These are phyloP conservation scores for Aspiorhynchus laticeps DNA, from an alignment of 2,113 vertebrate species.

Conservation along the genomic window DNA sequence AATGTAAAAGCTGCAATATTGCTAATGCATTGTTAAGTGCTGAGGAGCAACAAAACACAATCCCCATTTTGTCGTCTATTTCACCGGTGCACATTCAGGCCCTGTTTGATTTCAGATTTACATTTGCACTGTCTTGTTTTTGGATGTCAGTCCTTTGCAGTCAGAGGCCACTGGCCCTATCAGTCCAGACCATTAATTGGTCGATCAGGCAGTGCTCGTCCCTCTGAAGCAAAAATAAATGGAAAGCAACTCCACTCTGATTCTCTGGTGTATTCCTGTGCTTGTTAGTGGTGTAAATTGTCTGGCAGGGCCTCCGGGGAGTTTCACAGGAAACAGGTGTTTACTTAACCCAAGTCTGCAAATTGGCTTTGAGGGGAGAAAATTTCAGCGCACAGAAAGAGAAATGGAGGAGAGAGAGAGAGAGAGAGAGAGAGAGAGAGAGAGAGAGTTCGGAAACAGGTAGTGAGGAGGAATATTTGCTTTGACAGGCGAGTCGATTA, in stretches of 20 bases:
- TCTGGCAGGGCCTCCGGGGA: constrained; percentile 40
- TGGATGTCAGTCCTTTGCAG: not conserved
- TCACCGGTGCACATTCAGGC: not conserved
- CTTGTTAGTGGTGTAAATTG: constrained; percentile 63
- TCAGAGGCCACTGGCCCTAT: not conserved
- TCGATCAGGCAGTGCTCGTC: not conserved
- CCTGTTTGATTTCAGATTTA: not conserved
- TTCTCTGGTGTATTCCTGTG: constrained; percentile 54
- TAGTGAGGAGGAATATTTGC: constrained; percentile 35
- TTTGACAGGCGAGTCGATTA: constrained; percentile 57
- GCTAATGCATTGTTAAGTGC: not conserved
- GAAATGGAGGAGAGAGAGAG: not conserved
- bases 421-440: not conserved
- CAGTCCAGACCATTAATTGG: constrained; percentile 26
- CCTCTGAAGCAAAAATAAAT: constrained; percentile 5
- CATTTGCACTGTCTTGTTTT: not conserved
- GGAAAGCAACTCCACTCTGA: not conserved
- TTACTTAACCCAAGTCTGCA: constrained; percentile 55
- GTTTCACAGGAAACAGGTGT: constrained; percentile 59
- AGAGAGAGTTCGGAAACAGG: not conserved
- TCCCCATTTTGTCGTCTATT: not conserved
- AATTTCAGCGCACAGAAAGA: not conserved
- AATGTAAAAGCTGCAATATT: not conserved
- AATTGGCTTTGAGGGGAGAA: constrained; percentile 49
- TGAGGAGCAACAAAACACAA: not conserved